Evolutionary conservation across 2,888 invertebrate species (phyloP), one percentile per base, ranked within the genome.

Genomic region (Cephus nigrinus): DNA sequence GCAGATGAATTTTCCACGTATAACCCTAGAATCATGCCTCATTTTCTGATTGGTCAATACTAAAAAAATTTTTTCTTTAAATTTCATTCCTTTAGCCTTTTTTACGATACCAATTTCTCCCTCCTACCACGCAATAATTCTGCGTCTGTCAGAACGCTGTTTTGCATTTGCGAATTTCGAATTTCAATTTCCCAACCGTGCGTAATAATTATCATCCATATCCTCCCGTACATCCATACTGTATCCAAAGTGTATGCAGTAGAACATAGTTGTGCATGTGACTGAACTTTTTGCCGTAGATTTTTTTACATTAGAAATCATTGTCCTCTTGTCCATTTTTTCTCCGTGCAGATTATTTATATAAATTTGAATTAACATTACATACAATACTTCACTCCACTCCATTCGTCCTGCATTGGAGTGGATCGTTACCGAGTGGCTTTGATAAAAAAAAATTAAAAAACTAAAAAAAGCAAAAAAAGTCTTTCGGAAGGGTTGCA

Each of bases 191-290:
- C 23, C 9, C 9, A 55, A 55, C 55, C 23, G 23, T 23, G 23
- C 23, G 3, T 23, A 55, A 9, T 55, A 9, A 55, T 55, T 55
- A 55, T 23, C 55, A 2, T 23, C 55, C 23, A 23, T 55, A 55
- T 11, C 23, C 55, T 55, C 23, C 55, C 55, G 23, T 23, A 23
- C 3, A 55, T 23, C 55, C 55, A 55, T 23, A 55, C 55, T 55
- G 55, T 55, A 23, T 55, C 23, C 9, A 55, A 2, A 55, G 55
- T 55, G 55, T 55, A 15, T 55, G 55, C 55, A 2, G 55, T 36
- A 74, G 68, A 76, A 69, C 31, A 69, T 68, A 72, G 40, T 78
- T 79, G 15, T 69, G 75, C 80, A 78, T 75, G 78, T 71, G 77
- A 74, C 74, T 75, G 73, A 78, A 30, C 12, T 68, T 69, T 74